Base-by-base conservation (phyloP, 2,113 vertebrate species). In the Panthera leo region DNA sequence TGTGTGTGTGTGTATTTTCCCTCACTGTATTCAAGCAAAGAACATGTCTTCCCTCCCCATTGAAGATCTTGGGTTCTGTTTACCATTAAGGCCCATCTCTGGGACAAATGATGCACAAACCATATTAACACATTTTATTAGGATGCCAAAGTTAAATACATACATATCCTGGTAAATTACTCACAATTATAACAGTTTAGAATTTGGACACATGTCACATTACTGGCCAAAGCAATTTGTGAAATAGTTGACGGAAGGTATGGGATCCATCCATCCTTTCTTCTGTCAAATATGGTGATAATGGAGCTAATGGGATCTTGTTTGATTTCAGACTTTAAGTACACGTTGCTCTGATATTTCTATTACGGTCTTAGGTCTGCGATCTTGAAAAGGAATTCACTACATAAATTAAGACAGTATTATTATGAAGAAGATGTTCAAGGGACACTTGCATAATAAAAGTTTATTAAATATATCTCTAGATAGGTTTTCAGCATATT, bases 381-480 rank as follows among this genome's bases (percentile, higher is more conserved):
- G 19, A 15, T 75, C 23, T 80, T 91, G 5, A 94, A 68, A 78
- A 5, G 70, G 53, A 82, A 97, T 68, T 48, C 0, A 39, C 5
- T 67, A 71, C 8, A 42, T 76, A 91, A 85, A 91, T 75, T 11
- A 93, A 91, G 5, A 3, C 7, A 73, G 23, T 80, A 82, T 58
- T 79, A 53, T 85, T 85, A 75, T 61, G 7, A 93, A 87, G 16
- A 39, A 5, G 7, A 42, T 76, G 88, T 88, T 80, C n/a, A 93
- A 91, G 42, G 18, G 3, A 36, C 6, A 70, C n/a, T 95, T 94
- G n/a, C 15, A 55, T 16, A 93, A 45, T 88, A 83, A 67, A 96
- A 36, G 5, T 85, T 76, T 85, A 93, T 85, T 45, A 85, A 71
- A 23, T 85, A 94, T 73, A 76, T 82, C 9, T 92, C 86, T 96